phyloP scores from a whole-genome alignment of 2,113 vertebrate genomes.

The Origma solitaria region DNA sequence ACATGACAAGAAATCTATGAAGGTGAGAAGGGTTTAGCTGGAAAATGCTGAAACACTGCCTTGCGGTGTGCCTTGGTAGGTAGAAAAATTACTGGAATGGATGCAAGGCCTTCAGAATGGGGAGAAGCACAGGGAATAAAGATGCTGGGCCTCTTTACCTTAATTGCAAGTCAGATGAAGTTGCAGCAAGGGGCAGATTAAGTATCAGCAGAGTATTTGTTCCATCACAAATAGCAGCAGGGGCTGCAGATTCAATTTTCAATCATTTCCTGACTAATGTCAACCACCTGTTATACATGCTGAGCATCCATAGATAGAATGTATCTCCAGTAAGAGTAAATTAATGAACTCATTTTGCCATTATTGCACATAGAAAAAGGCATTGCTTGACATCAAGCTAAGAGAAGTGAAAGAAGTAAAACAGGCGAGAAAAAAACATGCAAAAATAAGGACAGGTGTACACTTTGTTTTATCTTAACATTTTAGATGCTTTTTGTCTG shows the following conservation, averaged over 20 bases:
- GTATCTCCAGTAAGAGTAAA: slow-evolving; percentile 20
- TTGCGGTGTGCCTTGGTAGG: background rate
- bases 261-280: slow-evolving; percentile 10
- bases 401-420: slow-evolving; percentile 48
- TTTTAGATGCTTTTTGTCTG: slow-evolving; percentile 45
- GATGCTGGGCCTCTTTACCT: background rate
- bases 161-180: background rate
- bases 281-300: background rate
- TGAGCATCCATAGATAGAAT: slow-evolving; percentile 24
- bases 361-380: slow-evolving; percentile 45
- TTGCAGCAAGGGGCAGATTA: slow-evolving; percentile 20
- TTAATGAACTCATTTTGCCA: slow-evolving; percentile 41
- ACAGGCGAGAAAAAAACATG: background rate
- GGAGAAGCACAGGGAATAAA: background rate
- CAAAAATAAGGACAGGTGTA: slow-evolving; percentile 10
- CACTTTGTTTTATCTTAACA: slow-evolving; percentile 20
- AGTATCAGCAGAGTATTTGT: slow-evolving; percentile 7
- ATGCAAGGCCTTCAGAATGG: background rate
- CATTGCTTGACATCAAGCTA: slow-evolving; percentile 6
- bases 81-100: background rate
- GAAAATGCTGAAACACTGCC: background rate
- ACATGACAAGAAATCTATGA: background rate
- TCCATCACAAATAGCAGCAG: background rate
- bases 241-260: background rate
- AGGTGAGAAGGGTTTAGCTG: background rate